Percentiles rank a stretch among this genome's conserved stretches.
phyloP scores from a whole-genome alignment of 2,888 invertebrate species.

The Chrysomela aeneicollis region DNA sequence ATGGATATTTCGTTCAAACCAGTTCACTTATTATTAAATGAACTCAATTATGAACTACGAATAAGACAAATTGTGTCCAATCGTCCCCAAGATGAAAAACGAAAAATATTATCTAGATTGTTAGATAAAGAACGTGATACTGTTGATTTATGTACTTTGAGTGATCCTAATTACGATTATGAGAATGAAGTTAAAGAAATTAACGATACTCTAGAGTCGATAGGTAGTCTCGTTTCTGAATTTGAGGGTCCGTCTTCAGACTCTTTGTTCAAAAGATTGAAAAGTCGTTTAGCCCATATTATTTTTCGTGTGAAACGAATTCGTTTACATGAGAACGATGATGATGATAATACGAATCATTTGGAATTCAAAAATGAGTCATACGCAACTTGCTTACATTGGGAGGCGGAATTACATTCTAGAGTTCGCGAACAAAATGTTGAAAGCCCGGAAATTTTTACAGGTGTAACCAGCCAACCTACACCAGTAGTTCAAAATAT shows the following conservation, averaged over 20 bases:
- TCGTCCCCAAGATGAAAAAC: constrained; percentile 22
- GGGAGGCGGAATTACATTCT: constrained; percentile 15
- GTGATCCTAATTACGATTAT: constrained; percentile 15
- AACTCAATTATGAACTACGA: constrained; percentile 23
- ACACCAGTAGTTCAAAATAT: neutral
- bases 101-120: constrained; percentile 16
- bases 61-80: constrained; percentile 10
- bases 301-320: constrained; percentile 18
- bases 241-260: constrained; percentile 19
- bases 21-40: constrained; percentile 13
- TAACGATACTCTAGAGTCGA: constrained; percentile 17
- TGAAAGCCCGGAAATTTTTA: neutral
- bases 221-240: constrained; percentile 11
- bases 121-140: constrained; percentile 15
- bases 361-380: constrained; percentile 20
- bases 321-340: neutral
- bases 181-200: constrained; percentile 13
- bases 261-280: constrained; percentile 16
- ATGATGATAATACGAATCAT: neutral
- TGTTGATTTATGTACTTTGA: neutral
- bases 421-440: neutral
- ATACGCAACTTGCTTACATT: constrained; percentile 17
- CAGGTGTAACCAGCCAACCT: neutral
- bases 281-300: constrained; percentile 10
- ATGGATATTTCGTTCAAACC: constrained; percentile 22